Base-by-base conservation (phyloP, 2,113 vertebrate genomes). In the Poecilia latipinna region DNA sequence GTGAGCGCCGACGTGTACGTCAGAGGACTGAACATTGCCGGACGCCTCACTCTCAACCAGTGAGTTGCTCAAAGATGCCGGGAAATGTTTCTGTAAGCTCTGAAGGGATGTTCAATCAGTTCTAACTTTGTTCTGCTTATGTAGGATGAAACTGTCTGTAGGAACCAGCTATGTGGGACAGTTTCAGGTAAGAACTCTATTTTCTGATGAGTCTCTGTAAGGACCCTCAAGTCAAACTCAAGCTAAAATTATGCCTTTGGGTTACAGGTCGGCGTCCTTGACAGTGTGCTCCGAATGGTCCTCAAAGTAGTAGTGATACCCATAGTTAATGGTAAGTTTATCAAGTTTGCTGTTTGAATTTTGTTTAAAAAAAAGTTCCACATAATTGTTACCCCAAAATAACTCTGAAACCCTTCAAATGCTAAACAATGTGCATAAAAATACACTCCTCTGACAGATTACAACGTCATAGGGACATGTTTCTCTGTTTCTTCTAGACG, bases 61-160 rank as follows among this genome's bases (percentile, higher is more conserved):
- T 95, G 72, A 92, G 93, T 80, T 42, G 39, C 5, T 32, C 73
- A 79, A 79, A 68, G 39, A 15, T 10, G 31, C 54, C 24, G 0
- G 22, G 19, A 26, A 5, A 28, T 66, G 4, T 35, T 42, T 4
- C 65, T 33, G 75, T 73, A 65, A 71, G 70, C 62, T 84, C 65
- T 64, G 69, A n/a, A n/a, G 68, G 80, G 42, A 77, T 66, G 5
- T 75, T 82, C 51, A 78, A 39, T 48, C 75, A 48, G 2, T 33
- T 76, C 24, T 79, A 28, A 83, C 86, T 79, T n/a, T 79, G 10
- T 31, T 63, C 86, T 15, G 77, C 70, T 92, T 90, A 31, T 69
- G 86, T 82, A 95, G 94, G 70, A 65, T 94, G 74, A 65, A 72
- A 66, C 76, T 95, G 90, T 91, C 88, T 61, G 64, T 94, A 79